Evolutionary conservation across 2,797 vertebrate genomes (phyloP), one percentile per base, ranked within the genome.

Genomic region (Hoplostethus mediterraneus): DNA sequence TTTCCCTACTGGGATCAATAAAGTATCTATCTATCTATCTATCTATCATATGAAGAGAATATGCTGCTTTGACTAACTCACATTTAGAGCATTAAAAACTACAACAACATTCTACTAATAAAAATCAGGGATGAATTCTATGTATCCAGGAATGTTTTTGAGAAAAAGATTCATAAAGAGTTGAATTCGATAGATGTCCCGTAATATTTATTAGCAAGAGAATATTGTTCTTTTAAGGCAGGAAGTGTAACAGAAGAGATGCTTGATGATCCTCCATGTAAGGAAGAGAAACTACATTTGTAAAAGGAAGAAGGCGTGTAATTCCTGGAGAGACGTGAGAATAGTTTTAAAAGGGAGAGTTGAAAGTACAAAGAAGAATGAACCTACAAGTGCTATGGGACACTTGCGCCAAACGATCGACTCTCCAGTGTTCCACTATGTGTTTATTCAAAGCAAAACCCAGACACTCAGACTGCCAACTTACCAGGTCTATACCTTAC

Each of bases 41-140:
- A 28, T 28, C 28, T 28, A 28, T 28, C 28, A 59, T 45, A 75
- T 57, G 21, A 21, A 73, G 28, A 77, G 69, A 77, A 71, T 63
- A 58, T 82, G 86, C 85, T 89, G 86, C 91, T 88, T 87, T 71
- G 63, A 81, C 75, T 84, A 70, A 80, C 71, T 80, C 73, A 71
- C 69, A 73, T 75, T 63, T 66, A 66, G 49, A 82, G 44, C 33
- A 40, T 44, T 79, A n/a, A 75, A 70, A 71, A 62, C 49, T 65
- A 55, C 64, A 48, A 56, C 52, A 63, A 67, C 64, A 65, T 77
- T 72, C 71, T 75, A 56, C 52, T 79, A 57, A 74, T 7, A 21
- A 74, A 58, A 62, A 80, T 84, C 83, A 87, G 80, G 74, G 81
- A 74, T 64, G 66, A 77, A 52, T 53, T 67, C 42, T 69, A 63